Evolutionary conservation across 92 coral and sea anemone species (phyloP).

Genomic region (Plumapathes pennacea): DNA sequence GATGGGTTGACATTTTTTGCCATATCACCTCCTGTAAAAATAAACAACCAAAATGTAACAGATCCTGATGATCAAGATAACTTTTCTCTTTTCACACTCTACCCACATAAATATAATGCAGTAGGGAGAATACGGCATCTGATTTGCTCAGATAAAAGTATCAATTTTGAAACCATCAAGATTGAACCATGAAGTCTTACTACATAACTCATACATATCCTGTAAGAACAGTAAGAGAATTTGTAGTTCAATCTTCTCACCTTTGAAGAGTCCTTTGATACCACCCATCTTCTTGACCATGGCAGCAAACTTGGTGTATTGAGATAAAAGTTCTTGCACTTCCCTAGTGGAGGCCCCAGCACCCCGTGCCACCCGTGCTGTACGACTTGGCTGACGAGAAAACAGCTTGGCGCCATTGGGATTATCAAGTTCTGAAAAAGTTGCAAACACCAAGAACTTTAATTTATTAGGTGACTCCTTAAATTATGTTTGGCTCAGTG

Average conservation of each 20-base stretch:
- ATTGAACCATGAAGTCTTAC: too few species aligned
- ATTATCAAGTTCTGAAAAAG: conserved; percentile 76
- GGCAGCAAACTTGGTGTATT: conserved; percentile 94
- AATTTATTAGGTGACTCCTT: neutral
- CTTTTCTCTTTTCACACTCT: neutral
- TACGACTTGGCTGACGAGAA: conserved; percentile 95
- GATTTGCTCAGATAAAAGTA: neutral
- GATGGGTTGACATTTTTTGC: conserved; percentile 94
- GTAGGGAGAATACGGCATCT: too few species aligned
- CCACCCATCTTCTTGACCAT: conserved; percentile 99
- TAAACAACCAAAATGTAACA: too few species aligned
- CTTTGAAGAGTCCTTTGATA: conserved; percentile 97
- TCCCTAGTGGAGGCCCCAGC: conserved; percentile 95
- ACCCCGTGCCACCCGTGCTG: conserved; percentile 96
- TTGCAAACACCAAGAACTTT: neutral
- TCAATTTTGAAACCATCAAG: too few species aligned
- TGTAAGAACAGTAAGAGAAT: neutral
- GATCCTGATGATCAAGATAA: neutral
- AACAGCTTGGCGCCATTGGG: conserved; percentile 97
- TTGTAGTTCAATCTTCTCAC: conserved; percentile 14
- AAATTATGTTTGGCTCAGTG: too few species aligned
- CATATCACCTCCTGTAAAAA: conserved; percentile 93
- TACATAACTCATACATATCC: too few species aligned
- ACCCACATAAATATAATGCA: neutral
- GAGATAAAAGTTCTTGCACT: conserved; percentile 92